Evolutionary conservation across 2,888 invertebrate genomes (phyloP).

Genomic region (Diaperis boleti): DNA sequence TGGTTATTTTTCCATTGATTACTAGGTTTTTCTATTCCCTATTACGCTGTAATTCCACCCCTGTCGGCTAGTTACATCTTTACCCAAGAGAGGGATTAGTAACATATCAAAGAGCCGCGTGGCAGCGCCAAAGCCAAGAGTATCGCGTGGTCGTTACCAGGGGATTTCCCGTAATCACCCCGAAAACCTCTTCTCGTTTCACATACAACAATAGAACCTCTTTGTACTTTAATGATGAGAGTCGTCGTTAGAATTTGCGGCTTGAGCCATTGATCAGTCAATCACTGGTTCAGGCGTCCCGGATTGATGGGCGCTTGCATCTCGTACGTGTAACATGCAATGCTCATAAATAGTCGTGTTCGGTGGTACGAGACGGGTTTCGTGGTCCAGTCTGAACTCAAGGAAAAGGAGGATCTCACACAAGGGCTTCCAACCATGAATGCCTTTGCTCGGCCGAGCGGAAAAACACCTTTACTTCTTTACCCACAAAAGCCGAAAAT

Average conservation of each 20-base stretch:
- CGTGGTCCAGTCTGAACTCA: constrained; percentile 25
- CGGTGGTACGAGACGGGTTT: constrained; percentile 33
- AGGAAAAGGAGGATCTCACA: constrained; percentile 21
- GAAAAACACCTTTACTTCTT: constrained; percentile 38
- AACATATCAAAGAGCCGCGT: constrained; percentile 33
- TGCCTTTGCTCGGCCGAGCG: constrained; percentile 30
- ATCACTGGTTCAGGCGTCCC: constrained; percentile 23
- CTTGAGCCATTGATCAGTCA: constrained; percentile 36
- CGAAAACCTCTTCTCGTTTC: constrained; percentile 22
- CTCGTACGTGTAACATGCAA: constrained; percentile 18
- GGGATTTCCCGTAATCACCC: constrained; percentile 36
- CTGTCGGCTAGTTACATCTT: neutral
- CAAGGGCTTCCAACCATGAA: constrained; percentile 27
- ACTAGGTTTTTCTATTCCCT: too few relatives aligned
- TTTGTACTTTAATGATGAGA: constrained; percentile 27
- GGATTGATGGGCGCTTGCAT: constrained; percentile 23
- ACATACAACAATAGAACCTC: constrained; percentile 25
- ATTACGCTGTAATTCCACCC: too few relatives aligned
- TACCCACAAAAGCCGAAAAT: constrained; percentile 22
- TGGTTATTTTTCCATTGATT: too few relatives aligned
- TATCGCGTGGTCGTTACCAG: constrained; percentile 36
- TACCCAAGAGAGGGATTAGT: constrained; percentile 28
- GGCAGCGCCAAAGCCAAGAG: constrained; percentile 29
- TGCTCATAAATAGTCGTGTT: constrained; percentile 30
- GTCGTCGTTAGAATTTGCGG: constrained; percentile 5